phyloP scores from a whole-genome alignment of 2,797 vertebrate genomes.

The Botia kubotai region DNA sequence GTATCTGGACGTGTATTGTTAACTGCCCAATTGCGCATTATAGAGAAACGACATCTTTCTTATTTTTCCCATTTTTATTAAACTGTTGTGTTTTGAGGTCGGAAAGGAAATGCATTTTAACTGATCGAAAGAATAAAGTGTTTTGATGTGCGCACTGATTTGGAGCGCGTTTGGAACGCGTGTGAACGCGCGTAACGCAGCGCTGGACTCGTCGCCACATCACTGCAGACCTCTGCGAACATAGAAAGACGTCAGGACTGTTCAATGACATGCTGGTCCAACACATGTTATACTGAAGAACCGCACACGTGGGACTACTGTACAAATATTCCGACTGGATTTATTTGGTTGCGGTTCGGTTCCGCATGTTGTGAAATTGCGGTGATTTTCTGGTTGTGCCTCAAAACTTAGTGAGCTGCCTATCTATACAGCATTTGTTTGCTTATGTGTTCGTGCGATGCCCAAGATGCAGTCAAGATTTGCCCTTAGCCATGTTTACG shows the following conservation, averaged over 20 bases:
- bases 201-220: constrained; percentile 10
- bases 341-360: background rate
- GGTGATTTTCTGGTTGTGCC: constrained; percentile 19
- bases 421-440: background rate
- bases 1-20: constrained; percentile 23
- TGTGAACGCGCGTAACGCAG: constrained; percentile 1
- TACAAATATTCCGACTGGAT: background rate
- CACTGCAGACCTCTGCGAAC: constrained; percentile 40
- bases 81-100: constrained; percentile 12
- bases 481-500: too few species aligned
- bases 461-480: background rate
- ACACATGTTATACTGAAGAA: background rate
- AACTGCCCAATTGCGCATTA: too few species aligned
- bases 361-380: constrained; percentile 33
- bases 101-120: background rate
- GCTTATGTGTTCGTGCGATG: background rate
- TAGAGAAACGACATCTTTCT: constrained; percentile 21
- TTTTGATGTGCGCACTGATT: constrained; percentile 2
- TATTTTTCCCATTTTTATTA: constrained; percentile 15
- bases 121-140: background rate
- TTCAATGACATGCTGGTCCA: constrained; percentile 15
- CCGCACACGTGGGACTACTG: background rate
- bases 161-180: constrained; percentile 14
- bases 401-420: background rate
- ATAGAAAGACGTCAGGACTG: constrained; percentile 24